phyloP scores from a whole-genome alignment of 2,888 invertebrate genomes.

The Tuta absoluta region DNA sequence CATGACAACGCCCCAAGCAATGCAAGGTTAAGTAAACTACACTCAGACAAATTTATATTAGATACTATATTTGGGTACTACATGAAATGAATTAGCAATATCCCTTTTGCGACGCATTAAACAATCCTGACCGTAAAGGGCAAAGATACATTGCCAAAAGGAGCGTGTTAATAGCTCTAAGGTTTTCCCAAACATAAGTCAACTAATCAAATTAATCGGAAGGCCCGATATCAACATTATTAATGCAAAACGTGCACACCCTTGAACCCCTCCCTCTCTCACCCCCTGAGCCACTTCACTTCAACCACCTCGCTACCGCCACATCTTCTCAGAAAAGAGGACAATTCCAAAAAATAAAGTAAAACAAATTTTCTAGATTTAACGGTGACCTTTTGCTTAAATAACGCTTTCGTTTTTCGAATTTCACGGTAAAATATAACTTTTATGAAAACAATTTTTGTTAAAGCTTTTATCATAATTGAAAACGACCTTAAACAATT shows the following conservation, averaged over 20 bases:
- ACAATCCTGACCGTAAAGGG: slow-evolving; percentile 5
- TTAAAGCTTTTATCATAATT: background rate
- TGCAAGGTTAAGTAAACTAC: background rate
- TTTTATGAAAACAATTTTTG: background rate
- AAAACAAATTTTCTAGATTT: slow-evolving; percentile 37
- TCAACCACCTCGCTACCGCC: slow-evolving; percentile 38
- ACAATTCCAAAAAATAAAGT: slow-evolving; percentile 50
- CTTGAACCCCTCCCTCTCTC: slow-evolving; percentile 45
- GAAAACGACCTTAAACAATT: background rate
- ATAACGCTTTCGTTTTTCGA: background rate
- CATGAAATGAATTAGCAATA: background rate
- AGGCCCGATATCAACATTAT: slow-evolving; percentile 79
- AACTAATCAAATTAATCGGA: slow-evolving; percentile 79
- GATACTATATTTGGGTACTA: background rate
- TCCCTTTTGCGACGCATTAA: background rate
- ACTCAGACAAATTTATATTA: background rate
- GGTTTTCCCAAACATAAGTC: slow-evolving; percentile 60
- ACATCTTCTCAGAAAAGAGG: slow-evolving; percentile 58
- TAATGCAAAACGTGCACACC: slow-evolving; percentile 73
- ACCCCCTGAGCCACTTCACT: slow-evolving; percentile 27
- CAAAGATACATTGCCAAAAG: slow-evolving; percentile 29
- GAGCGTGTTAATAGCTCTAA: slow-evolving; percentile 41
- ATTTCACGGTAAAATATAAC: background rate
- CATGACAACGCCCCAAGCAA: background rate
- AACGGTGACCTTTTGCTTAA: slow-evolving; percentile 20